A percentile compares a stretch with the other conserved stretches of the same genome.
phyloP scores from a whole-genome alignment of 1,140 invertebrate species.

The Hylaeus anthracinus region DNA sequence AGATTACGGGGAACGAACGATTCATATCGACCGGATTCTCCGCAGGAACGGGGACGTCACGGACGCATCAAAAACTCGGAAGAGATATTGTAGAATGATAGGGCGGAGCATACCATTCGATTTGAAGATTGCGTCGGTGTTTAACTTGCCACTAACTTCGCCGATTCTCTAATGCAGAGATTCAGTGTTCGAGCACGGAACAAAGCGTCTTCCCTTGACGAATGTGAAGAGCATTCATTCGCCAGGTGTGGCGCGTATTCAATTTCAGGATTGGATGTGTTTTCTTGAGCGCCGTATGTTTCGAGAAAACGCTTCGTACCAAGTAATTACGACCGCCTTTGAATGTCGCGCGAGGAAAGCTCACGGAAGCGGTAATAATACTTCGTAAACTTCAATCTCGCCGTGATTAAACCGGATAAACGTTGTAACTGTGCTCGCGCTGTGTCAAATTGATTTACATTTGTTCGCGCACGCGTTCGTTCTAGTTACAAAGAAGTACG shows the following conservation, averaged over 20 bases:
- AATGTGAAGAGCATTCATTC: neutral
- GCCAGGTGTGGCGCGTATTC: neutral
- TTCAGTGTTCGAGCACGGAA: neutral
- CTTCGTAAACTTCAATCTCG: slow-evolving; percentile 17
- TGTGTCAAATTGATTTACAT: neutral
- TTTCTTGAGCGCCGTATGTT: neutral
- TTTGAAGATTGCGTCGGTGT: slow-evolving; percentile 7
- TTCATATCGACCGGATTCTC: slow-evolving; percentile 54
- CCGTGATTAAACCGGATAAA: slow-evolving; percentile 4
- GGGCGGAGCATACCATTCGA: neutral
- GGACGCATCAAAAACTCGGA: slow-evolving; percentile 50
- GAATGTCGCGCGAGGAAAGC: neutral
- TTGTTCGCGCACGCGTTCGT: neutral
- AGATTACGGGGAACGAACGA: slow-evolving; percentile 56
- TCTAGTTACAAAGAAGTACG: neutral
- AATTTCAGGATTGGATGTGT: neutral
- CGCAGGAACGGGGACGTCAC: slow-evolving; percentile 21
- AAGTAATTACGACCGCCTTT: slow-evolving; percentile 10
- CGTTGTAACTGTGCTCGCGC: neutral
- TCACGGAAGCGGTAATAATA: slow-evolving; percentile 19
- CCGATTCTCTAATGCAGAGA: neutral
- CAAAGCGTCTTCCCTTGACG: neutral
- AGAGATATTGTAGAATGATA: neutral
- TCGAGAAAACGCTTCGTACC: neutral
- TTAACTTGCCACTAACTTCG: slow-evolving; percentile 31